A percentile compares a stretch with the other conserved stretches of the same genome.
phyloP scores from a whole-genome alignment of 64 coral and sea anemone species.

The Pocillopora verrucosa region DNA sequence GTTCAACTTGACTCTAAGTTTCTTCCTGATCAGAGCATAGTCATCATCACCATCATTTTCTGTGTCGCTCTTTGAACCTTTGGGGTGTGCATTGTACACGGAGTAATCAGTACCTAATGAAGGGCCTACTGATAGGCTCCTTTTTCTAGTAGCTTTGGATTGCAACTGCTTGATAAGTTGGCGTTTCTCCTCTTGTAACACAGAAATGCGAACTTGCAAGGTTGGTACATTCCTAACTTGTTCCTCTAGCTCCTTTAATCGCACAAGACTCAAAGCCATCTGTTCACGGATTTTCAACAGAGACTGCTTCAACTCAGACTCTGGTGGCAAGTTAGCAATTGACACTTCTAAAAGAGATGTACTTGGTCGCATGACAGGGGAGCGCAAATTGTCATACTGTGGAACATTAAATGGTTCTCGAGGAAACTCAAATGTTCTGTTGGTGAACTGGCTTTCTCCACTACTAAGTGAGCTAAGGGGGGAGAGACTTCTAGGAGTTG shows the following conservation, averaged over 20 bases:
- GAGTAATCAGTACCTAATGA: conserved; percentile 50
- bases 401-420: background rate
- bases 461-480: conserved; percentile 54
- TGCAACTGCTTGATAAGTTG: conserved; percentile 88
- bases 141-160: conserved; percentile 60
- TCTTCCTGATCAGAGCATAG: conserved; percentile 64
- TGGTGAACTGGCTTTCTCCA: conserved; percentile 17
- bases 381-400: conserved; percentile 17
- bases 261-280: conserved; percentile 77
- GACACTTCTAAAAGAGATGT: conserved; percentile 77
- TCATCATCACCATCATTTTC: conserved; percentile 89
- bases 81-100: conserved; percentile 28
- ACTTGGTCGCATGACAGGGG: conserved; percentile 38
- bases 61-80: conserved; percentile 86
- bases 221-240: conserved; percentile 84
- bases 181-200: conserved; percentile 94
- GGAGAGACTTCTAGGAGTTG: conserved; percentile 71
- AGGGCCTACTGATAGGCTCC: conserved; percentile 32
- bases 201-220: conserved; percentile 91
- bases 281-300: conserved; percentile 86
- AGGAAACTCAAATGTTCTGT: conserved; percentile 11
- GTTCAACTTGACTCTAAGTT: conserved; percentile 63
- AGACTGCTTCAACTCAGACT: conserved; percentile 76
- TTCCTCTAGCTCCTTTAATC: conserved; percentile 91
- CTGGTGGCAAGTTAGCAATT: conserved; percentile 80